phyloP scores from a whole-genome alignment of 2,888 invertebrate genomes.

The Rhodophaea formosa region DNA sequence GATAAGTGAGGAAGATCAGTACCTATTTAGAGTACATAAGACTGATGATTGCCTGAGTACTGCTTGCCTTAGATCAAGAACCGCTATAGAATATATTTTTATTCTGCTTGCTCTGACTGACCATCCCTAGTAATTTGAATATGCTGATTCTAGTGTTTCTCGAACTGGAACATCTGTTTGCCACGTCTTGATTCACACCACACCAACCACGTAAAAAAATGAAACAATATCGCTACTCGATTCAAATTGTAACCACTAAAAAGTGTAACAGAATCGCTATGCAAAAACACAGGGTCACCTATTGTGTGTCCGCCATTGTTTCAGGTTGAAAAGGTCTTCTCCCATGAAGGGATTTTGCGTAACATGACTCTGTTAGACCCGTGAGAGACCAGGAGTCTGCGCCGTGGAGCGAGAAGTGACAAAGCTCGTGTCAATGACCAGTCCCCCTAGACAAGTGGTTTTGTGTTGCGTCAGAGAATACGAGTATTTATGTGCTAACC shows the following conservation, averaged over 20 bases:
- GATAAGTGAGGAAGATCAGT: no score
- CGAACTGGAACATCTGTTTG: neutral
- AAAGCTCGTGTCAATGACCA: constrained; percentile 26
- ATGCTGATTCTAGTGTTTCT: neutral
- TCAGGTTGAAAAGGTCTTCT: constrained; percentile 35
- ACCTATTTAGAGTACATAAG: no score
- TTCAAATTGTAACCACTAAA: constrained; percentile 22
- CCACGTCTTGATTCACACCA: neutral
- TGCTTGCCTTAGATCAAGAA: no score
- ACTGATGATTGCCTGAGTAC: no score
- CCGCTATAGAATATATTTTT: no score
- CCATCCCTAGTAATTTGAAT: no score
- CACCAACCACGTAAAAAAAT: neutral
- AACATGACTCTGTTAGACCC: constrained; percentile 38
- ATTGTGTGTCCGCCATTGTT: constrained; percentile 32
- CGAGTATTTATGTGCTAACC: neutral
- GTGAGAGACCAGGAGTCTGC: constrained; percentile 38
- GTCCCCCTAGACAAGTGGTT: constrained; percentile 8
- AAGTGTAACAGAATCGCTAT: constrained; percentile 26
- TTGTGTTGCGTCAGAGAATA: constrained; percentile 1
- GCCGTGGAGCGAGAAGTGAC: constrained; percentile 24
- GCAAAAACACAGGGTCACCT: constrained; percentile 39
- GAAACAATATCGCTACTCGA: constrained; percentile 1
- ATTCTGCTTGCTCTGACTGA: no score
- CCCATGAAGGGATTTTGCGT: constrained; percentile 42